Conservation (phyloP, 2,797 vertebrate species). For the Rhinophrynus dorsalis region DNA sequence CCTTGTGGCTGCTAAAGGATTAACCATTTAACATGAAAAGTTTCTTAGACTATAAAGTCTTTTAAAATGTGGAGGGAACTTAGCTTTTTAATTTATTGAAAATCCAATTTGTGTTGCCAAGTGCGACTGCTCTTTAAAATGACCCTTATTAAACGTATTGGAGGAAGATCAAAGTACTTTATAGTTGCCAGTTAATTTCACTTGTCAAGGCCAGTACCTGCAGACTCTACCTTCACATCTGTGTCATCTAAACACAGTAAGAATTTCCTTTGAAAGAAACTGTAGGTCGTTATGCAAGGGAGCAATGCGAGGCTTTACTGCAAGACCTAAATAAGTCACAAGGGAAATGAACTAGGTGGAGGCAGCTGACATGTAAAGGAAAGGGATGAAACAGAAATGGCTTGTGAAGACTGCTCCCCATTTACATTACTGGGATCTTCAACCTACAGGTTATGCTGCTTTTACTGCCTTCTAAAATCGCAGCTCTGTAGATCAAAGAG, state of each 20-base stretch:
- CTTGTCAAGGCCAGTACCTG: constrained; percentile 20
- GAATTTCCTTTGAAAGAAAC: constrained; percentile 9
- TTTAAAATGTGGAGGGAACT: too few relatives aligned
- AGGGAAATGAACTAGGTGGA: constrained; percentile 35
- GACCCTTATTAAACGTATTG: constrained; percentile 39
- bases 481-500: constrained; percentile 63
- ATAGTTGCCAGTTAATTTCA: constrained; percentile 24
- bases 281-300: constrained; percentile 16
- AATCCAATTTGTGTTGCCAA: constrained; percentile 23
- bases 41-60: too few relatives aligned
- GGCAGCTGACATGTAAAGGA: constrained; percentile 8
- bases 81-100: constrained; percentile 3
- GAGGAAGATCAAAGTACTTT: constrained; percentile 29
- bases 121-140: constrained; percentile 7
- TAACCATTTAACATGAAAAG: too few relatives aligned
- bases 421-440: constrained; percentile 37
- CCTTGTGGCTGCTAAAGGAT: too few relatives aligned
- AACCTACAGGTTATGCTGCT: constrained; percentile 36
- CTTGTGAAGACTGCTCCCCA: constrained; percentile 39
- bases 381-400: constrained; percentile 28
- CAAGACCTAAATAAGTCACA: constrained; percentile 30
- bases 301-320: constrained; percentile 29
- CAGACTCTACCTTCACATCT: not conserved
- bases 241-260: constrained; percentile 5
- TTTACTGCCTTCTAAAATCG: constrained; percentile 49